Base-by-base conservation (phyloP, 2,888 invertebrate genomes). In the Pollenia labialis region DNA sequence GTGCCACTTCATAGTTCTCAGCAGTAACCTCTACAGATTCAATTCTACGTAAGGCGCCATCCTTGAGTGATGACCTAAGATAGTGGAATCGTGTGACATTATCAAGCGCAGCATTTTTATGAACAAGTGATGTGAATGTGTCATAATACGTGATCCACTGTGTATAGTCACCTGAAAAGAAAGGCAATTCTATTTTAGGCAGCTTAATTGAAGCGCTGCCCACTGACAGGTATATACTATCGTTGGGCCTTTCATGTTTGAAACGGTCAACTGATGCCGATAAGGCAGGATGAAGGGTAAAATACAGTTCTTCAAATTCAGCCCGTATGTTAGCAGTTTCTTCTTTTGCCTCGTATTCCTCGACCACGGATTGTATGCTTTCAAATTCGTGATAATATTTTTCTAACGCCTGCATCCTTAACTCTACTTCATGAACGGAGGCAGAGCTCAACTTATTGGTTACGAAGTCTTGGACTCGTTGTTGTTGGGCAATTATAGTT, bases 141-240 rank as follows among this genome's bases (percentile, higher is more conserved):
- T 72, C 81, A 44, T 72, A 81, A 54, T 81, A 81, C 0, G 62
- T 42, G 0, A 71, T 60, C 81, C 81, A 81, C 11, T 81, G 71
- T n/a, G 72, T 81, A 23, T 64, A 72, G 46, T 72, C 72, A 18
- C 71, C 80, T 14, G 80, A 71, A 10, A 80, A 80, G 2, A 44
- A 18, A 12, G 64, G 72, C 46, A 72, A 46, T 44, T 52, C 52
- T 50, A 72, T 81, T 12, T 81, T 72, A 44, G 60, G 69, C 0
- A 80, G 14, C 40, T 69, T 56, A 12, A 79, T 11, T 46, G 68
- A 42, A 4, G 62, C 48, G 14, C 48, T 56, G 2, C 64, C 56
- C 16, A 1, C 14, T 44, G 72, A 42, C 0, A 9, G 1, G 46
- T 52, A 60, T 10, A 50, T 7, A 6, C 14, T 76, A 12, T 75